A percentile compares a stretch with the other conserved stretches of the same genome.
Conservation (phyloP, 2,888 invertebrate genomes). For the Chrysina gloriosa region DNA sequence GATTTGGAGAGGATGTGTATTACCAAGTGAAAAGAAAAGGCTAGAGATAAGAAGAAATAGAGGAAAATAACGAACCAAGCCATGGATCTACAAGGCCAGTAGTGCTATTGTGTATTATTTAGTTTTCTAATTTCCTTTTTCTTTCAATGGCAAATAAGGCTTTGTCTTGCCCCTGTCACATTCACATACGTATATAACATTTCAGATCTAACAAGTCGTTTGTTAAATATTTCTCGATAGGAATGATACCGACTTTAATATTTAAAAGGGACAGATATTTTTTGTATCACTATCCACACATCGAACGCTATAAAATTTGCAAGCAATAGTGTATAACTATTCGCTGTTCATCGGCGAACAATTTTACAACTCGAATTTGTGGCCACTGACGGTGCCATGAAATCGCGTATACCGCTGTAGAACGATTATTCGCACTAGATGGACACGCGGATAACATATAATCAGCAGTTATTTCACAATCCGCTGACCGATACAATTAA, state of each 20-base stretch:
- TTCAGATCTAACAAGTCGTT: background rate
- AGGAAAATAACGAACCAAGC: too few relatives aligned
- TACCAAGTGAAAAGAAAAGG: too few relatives aligned
- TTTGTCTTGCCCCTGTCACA: too few relatives aligned
- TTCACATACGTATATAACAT: too few relatives aligned
- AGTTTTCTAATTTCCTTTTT: too few relatives aligned
- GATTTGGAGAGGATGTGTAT: too few relatives aligned
- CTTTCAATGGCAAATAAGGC: too few relatives aligned
- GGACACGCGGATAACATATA: conserved; percentile 9
- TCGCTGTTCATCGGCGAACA: background rate
- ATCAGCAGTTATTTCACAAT: conserved; percentile 37
- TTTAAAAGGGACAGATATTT: background rate
- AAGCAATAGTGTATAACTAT: background rate
- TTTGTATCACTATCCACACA: background rate
- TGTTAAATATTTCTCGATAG: too few relatives aligned
- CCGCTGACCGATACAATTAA: conserved; percentile 22
- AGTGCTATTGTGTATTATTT: too few relatives aligned
- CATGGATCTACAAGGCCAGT: too few relatives aligned
- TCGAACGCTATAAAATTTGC: background rate
- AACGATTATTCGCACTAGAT: conserved; percentile 26
- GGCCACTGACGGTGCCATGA: background rate
- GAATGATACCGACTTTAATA: too few relatives aligned
- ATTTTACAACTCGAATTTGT: background rate
- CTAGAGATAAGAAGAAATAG: too few relatives aligned
- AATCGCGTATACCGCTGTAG: background rate